Evolutionary conservation across 2,113 vertebrate genomes (phyloP), one percentile per base, ranked within the genome.

Genomic region (Chamaetylas fuelleborni): DNA sequence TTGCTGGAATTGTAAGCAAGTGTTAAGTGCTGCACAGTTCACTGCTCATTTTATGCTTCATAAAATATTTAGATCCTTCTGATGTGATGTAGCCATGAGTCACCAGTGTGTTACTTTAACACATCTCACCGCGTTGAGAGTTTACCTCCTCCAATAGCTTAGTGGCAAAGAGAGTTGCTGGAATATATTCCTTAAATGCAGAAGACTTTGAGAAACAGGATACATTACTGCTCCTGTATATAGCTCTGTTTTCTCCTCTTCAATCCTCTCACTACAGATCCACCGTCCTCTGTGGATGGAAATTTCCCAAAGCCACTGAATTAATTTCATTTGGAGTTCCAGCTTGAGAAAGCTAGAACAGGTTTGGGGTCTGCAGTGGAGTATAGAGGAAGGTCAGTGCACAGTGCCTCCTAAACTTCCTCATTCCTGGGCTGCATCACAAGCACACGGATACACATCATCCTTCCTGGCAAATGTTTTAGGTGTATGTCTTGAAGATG

Each of bases 41-140:
- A 93, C 93, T 95, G 91, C 90, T 93, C 69, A 70, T 93, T 94
- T 93, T 93, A 84, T 79, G 80, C 64, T 88, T 94, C 87, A 92
- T 96, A 79, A 95, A 97, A 96, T 97, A 97, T 97, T 97, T 92
- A 95, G 81, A 95, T 79, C 47, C 33, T 54, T 71, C 83, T 18
- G 5, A 48, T 80, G 47, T 7, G 40, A 60, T 60, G 84, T 29
- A 95, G 64, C 88, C 53, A 28, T 96, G 94, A 95, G 86, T 97
- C 95, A 97, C 88, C 91, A 94, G 57, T 70, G 67, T 94, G 38
- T 34, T 92, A 64, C 70, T 90, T 96, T 66, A 77, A 81, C 67
- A 83, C 64, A 81, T 81, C 83, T 89, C 16, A 83, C 50, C 5
- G 4, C 1, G 0, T 56, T 4, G 11, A 89, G 80, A 45, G 20